These are phyloP conservation scores for Xiphophorus couchianus DNA, from an alignment of 2,113 vertebrate species.

Conservation along the genomic window DNA sequence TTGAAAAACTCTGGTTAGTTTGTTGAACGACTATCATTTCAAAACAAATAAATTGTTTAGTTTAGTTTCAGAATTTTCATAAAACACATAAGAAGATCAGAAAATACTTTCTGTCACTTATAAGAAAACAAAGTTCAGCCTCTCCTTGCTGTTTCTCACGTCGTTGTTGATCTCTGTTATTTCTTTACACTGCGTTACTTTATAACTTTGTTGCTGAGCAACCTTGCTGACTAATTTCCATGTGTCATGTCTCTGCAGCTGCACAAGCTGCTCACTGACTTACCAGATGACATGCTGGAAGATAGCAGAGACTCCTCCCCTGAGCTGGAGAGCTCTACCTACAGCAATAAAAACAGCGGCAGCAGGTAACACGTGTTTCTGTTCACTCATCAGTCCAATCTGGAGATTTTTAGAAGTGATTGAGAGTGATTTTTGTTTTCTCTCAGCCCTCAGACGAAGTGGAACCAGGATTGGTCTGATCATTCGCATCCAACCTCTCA, in stretches of 20 bases:
- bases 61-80: background rate
- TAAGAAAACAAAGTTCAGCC: background rate
- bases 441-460: constrained; percentile 76
- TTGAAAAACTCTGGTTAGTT: background rate
- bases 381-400: constrained; percentile 2
- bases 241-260: constrained; percentile 79
- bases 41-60: background rate
- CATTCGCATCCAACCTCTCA: constrained; percentile 69
- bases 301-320: constrained; percentile 87
- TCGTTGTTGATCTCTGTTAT: constrained; percentile 4
- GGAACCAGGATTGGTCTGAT: constrained; percentile 81
- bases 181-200: constrained; percentile 33
- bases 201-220: constrained; percentile 51
- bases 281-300: constrained; percentile 97
- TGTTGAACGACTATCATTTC: background rate
- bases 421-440: constrained; percentile 13
- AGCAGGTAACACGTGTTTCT: constrained; percentile 75
- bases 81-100: background rate
- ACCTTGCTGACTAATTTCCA: constrained; percentile 65
- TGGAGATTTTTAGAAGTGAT: background rate
- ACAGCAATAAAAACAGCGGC: constrained; percentile 77
- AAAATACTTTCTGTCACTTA: background rate
- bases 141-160: background rate
- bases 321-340: constrained; percentile 80
- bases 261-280: constrained; percentile 92